Base-by-base conservation (phyloP, 2,113 vertebrate species). In the Hydrolagus affinis region DNA sequence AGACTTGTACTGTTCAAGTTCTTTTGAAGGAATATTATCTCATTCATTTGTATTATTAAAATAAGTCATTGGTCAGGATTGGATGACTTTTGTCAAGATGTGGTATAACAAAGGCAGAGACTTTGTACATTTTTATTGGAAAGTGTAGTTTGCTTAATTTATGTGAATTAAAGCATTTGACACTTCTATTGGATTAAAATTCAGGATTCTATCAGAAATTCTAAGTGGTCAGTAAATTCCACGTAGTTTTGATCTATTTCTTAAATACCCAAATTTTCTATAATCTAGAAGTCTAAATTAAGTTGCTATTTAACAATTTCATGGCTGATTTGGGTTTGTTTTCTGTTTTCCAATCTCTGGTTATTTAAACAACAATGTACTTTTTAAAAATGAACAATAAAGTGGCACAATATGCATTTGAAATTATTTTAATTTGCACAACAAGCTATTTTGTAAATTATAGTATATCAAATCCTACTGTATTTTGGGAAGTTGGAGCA, bases 351-450 rank as follows among this genome's bases (percentile, higher is more conserved):
- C 78, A 83, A 66, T 57, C 25, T 83, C 30, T 44, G 44, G 62
- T 83, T 17, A 83, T 66, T 66, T 68, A 62, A 83, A 59, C 60
- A 83, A 62, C 30, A 83, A 83, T 83, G 77, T 66, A 19, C 19
- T 83, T 83, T 80, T 72, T 83, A 32, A n/a, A 66, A 80, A 19
- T 32, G 23, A 30, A 21, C 15, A 80, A 80, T 80, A 68, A 83
- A 59, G 17, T 66, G 73, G 17, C 56, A 75, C 66, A 66, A 66
- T 25, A 64, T 80, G 21, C n/a, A 62, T 83, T 83, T 83, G 62
- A 56, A 44, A 44, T 3, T 44, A 44, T 44, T 44, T 44, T 44
- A 44, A 6, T 6, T 3, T 44, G 44, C 44, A 44, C 44, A 44
- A 44, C 44, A 44, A 44, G 44, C 44, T 44, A 3, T 44, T 44